phyloP scores from a whole-genome alignment of 2,888 invertebrate species.

The Tupiocoris notatus region DNA sequence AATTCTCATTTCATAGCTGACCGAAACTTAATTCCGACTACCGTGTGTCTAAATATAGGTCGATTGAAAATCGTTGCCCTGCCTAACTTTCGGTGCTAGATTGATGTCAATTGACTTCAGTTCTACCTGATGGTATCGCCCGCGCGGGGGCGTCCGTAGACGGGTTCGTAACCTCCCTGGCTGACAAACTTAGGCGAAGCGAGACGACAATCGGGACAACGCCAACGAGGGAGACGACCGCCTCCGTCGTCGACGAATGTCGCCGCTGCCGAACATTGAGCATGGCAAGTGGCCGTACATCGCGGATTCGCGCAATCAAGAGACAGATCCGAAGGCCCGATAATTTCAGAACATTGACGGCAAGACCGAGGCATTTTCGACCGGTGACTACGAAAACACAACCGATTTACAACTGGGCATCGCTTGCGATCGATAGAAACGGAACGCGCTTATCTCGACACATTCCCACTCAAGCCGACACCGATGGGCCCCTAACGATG shows the following conservation, averaged over 20 bases:
- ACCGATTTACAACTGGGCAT: neutral
- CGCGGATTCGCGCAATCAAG: constrained; percentile 32
- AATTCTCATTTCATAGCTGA: no score
- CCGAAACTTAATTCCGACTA: no score
- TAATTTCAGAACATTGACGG: neutral
- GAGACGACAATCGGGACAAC: constrained; percentile 10
- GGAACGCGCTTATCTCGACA: constrained; percentile 35
- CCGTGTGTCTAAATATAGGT: no score
- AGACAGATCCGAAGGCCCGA: constrained; percentile 17
- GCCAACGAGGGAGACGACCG: constrained; percentile 27
- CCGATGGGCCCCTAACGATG: neutral
- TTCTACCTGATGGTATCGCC: constrained; percentile 10
- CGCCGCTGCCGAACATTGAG: constrained; percentile 12
- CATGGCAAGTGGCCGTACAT: constrained; percentile 16
- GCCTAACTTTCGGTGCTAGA: no score
- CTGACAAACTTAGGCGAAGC: neutral
- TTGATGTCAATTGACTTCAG: no score
- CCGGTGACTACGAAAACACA: no score
- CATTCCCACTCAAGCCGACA: constrained; percentile 17
- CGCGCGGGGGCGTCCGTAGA: constrained; percentile 18
- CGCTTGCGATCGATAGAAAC: constrained; percentile 13
- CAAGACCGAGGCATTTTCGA: constrained; percentile 27
- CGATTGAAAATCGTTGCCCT: no score
- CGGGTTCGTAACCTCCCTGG: constrained; percentile 10
- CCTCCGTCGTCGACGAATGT: constrained; percentile 16